Evolutionary conservation across 2,888 invertebrate genomes (phyloP).

Genomic region (Chalcis sispes): DNA sequence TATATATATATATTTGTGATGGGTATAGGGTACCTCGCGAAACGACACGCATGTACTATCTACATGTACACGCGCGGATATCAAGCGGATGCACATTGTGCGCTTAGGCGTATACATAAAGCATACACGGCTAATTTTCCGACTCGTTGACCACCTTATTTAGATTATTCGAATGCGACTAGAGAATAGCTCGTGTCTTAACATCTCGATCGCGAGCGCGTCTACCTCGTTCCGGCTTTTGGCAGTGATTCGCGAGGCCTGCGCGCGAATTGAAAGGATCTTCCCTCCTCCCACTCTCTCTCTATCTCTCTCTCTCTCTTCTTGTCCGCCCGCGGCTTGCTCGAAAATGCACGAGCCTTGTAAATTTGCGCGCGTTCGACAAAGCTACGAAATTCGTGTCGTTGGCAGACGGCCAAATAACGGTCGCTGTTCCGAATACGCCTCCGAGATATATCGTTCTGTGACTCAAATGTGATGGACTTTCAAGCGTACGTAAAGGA

Average conservation of each 20-base stretch:
- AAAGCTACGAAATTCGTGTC: too few relatives aligned
- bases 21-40: neutral
- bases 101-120: too few relatives aligned
- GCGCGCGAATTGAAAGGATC: slow-evolving; percentile 21
- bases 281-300: too few relatives aligned
- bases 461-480: neutral
- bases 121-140: slow-evolving; percentile 29
- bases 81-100: too few relatives aligned
- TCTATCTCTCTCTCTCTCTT: too few relatives aligned
- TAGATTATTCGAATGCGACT: too few relatives aligned
- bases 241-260: neutral
- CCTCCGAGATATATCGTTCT: too few relatives aligned
- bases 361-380: slow-evolving; percentile 23
- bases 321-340: neutral
- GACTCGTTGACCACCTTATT: slow-evolving; percentile 12
- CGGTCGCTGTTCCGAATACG: too few relatives aligned
- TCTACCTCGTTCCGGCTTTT: neutral
- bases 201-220: neutral
- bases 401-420: slow-evolving; percentile 7
- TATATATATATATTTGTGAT: too few relatives aligned
- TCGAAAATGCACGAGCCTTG: slow-evolving; percentile 11
- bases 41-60: neutral
- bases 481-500: neutral
- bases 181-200: slow-evolving; percentile 9
- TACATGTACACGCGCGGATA: neutral